Evolutionary conservation across 2,113 vertebrate genomes (phyloP).

Genomic region (rabbit (Oryctolagus cuniculus)): DNA sequence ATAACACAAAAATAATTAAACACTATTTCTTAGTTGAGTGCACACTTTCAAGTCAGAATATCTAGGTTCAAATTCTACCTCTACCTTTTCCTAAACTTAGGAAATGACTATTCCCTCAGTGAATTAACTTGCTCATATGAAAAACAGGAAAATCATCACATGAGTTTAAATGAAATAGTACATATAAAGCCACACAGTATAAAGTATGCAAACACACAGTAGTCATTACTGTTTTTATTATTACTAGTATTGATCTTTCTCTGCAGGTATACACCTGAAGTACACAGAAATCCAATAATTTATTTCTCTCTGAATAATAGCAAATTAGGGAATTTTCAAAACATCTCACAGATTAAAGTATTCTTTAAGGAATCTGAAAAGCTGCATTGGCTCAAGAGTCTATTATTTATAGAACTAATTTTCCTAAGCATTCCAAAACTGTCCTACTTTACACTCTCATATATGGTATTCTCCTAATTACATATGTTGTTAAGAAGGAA

Average conservation of each 20-base stretch:
- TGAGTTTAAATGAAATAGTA: background rate
- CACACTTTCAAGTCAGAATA: background rate
- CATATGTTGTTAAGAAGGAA: slow-evolving; percentile 74
- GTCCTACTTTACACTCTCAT: slow-evolving; percentile 71
- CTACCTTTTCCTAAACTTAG: background rate
- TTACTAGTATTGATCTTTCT: background rate
- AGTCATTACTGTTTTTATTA: background rate
- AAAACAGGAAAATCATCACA: background rate
- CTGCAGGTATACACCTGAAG: background rate
- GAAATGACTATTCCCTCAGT: background rate
- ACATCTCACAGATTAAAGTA: background rate
- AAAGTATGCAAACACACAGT: background rate
- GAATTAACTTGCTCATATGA: background rate
- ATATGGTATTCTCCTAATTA: slow-evolving; percentile 71
- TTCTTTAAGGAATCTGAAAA: slow-evolving; percentile 56
- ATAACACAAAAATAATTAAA: background rate
- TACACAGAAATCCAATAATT: background rate
- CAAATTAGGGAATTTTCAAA: background rate
- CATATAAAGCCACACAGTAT: background rate
- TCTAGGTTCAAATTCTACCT: background rate
- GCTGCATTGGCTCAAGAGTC: slow-evolving; percentile 24
- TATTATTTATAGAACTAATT: slow-evolving; percentile 66
- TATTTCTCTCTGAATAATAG: background rate
- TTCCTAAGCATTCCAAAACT: slow-evolving; percentile 74
- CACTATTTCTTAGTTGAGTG: background rate